Evolutionary conservation across 1,140 invertebrate genomes (phyloP).

Genomic region (Lasioglossum baleicum): DNA sequence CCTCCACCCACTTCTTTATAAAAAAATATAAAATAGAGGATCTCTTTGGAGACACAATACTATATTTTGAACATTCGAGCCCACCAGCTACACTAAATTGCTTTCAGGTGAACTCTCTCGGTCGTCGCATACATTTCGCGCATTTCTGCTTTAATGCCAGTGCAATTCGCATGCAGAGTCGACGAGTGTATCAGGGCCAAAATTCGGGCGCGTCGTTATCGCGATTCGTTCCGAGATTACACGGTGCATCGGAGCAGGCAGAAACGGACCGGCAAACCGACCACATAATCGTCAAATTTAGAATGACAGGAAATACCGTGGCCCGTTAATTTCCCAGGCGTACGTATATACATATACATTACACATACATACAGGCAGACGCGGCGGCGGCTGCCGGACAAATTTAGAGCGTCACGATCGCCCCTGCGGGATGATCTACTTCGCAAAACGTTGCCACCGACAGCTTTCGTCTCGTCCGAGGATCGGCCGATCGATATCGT

Average conservation of each 20-base stretch:
- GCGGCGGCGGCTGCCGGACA: background rate
- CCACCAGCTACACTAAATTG: no score
- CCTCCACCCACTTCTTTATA: no score
- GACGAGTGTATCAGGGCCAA: background rate
- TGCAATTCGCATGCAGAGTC: background rate
- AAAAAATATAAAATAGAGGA: no score
- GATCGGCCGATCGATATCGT: constrained; percentile 35
- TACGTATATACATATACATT: no score
- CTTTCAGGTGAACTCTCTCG: no score
- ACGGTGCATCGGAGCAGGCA: no score
- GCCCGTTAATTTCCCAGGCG: constrained; percentile 8
- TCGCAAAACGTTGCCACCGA: constrained; percentile 14
- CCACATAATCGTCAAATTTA: background rate
- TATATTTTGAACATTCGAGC: no score
- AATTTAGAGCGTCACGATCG: constrained; percentile 7
- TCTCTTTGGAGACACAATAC: no score
- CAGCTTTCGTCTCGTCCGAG: background rate
- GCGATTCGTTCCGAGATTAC: background rate
- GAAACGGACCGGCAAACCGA: no score
- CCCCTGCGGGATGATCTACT: constrained; percentile 13
- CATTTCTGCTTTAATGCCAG: no score
- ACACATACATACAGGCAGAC: no score
- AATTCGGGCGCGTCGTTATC: background rate
- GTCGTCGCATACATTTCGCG: no score
- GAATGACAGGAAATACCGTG: background rate